Evolutionary conservation across 2,113 vertebrate species (phyloP), one percentile per base, ranked within the genome.

Genomic region (Calyptommatus sinebrachiatus): DNA sequence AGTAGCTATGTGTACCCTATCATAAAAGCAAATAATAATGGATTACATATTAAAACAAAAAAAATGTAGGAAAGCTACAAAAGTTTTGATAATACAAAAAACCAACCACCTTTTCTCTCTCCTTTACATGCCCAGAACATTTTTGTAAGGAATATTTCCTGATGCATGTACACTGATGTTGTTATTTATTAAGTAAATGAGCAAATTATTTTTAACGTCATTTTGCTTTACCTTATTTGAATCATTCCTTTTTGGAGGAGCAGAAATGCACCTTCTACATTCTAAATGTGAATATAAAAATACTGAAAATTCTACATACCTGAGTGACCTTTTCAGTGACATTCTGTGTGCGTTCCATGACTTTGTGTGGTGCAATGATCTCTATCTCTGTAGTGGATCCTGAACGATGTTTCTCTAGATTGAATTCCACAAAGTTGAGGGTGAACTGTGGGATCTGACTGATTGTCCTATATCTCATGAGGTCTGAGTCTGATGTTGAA

Each of bases 241-340:
- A 20, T 8, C 24, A 5, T 61, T 46, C 26, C 22, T 22, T n/a
- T n/a, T 46, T 29, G 74, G 35, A 41, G 35, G 35, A 31, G 26
- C 26, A 11, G 48, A 45, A 12, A 72, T 61, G 26, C 77, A 78
- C 61, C 53, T 78, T 62, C 73, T 62, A 14, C 9, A 63, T 9
- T 63, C 31, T 45, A 75, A 45, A 14, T 10, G 24, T 75, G 60
- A 35, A n/a, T 3, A 22, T 48, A 9, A 48, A n/a, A 24, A 53
- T n/a, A 10, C 7, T 50, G 50, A 46, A 3, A 16, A n/a, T 45
- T 22, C 76, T 71, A 84, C 85, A 0, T 92, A 99, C 98, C 97
- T 99, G 98, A 1, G 98, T 99, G 93, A 99, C 98, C 90, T 98
- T 99, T 93, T 99, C 98, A 0, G 98, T 99, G 93, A 99, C 98